Evolutionary conservation across 2,797 vertebrate species (phyloP).

Genomic region (Pelobates cultripes): DNA sequence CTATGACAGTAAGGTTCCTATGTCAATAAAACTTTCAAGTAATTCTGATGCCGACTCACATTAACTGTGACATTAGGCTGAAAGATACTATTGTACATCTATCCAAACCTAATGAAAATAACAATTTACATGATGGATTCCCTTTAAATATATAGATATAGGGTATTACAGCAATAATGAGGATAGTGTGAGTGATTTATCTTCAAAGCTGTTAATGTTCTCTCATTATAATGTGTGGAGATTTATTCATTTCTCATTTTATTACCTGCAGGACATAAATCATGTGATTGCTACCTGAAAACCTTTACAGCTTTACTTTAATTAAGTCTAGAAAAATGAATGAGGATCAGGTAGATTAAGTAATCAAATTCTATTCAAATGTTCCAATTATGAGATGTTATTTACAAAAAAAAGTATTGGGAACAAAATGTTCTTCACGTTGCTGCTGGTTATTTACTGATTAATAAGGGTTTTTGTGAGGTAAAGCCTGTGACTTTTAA

Average conservation of each 20-base stretch:
- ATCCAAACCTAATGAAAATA: background rate
- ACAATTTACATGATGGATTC: background rate
- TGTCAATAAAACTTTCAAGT: no score
- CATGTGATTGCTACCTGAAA: constrained; percentile 31
- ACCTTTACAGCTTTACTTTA: constrained; percentile 40
- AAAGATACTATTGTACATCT: background rate
- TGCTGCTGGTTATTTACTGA: background rate
- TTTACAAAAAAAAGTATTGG: constrained; percentile 21
- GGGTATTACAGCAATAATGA: constrained; percentile 38
- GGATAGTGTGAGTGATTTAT: constrained; percentile 41
- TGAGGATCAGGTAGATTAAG: constrained; percentile 25
- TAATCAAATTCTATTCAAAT: constrained; percentile 46
- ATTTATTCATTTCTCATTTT: constrained; percentile 54
- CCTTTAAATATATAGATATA: constrained; percentile 17
- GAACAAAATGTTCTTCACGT: constrained; percentile 22
- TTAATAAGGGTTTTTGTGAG: background rate
- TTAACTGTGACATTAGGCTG: background rate
- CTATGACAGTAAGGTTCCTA: no score
- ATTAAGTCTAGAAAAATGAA: constrained; percentile 49
- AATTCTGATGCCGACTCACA: background rate
- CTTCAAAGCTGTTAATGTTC: constrained; percentile 41
- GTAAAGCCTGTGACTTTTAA: background rate
- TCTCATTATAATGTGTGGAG: constrained; percentile 46
- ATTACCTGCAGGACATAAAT: constrained; percentile 52
- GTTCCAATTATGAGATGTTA: constrained; percentile 35